Conservation (phyloP, 2,113 vertebrate genomes). For the Limanda limanda region DNA sequence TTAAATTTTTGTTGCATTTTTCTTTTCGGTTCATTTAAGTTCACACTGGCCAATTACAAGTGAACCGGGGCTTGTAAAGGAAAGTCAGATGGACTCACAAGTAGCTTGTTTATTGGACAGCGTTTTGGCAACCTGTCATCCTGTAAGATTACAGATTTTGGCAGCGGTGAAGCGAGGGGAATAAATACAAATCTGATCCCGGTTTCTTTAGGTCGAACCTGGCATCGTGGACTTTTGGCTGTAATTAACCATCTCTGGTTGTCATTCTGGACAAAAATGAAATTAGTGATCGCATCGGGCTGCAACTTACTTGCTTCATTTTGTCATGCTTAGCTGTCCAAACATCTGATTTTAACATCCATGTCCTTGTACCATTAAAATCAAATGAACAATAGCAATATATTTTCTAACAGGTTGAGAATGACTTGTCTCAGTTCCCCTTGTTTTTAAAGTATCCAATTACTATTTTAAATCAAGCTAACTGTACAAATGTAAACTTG, state of each 20-base stretch:
- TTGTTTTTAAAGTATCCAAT: too few relatives aligned
- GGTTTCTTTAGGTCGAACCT: background rate
- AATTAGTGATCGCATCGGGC: slow-evolving; percentile 26
- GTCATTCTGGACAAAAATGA: slow-evolving; percentile 25
- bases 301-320: slow-evolving; percentile 26
- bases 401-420: background rate
- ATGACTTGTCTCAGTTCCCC: too few relatives aligned
- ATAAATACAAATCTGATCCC: background rate
- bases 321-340: slow-evolving; percentile 27
- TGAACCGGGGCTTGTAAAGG: slow-evolving; percentile 52
- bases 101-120: slow-evolving; percentile 57
- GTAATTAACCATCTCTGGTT: slow-evolving; percentile 13
- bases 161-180: slow-evolving; percentile 1
- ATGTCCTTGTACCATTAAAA: slow-evolving; percentile 33
- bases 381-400: background rate
- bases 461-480: too few relatives aligned
- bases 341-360: slow-evolving; percentile 34
- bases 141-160: slow-evolving; percentile 44
- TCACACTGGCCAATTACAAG: slow-evolving; percentile 54
- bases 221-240: too few relatives aligned
- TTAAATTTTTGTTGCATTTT: slow-evolving; percentile 39
- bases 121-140: slow-evolving; percentile 48
- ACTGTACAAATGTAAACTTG: too few relatives aligned
- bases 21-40: slow-evolving; percentile 61
- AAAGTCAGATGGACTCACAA: slow-evolving; percentile 60